Percentiles rank a stretch among this genome's conserved stretches.
These are phyloP conservation scores for Vesta saturnalis DNA, from an alignment of 2,888 invertebrate genomes.

Conservation along the genomic window DNA sequence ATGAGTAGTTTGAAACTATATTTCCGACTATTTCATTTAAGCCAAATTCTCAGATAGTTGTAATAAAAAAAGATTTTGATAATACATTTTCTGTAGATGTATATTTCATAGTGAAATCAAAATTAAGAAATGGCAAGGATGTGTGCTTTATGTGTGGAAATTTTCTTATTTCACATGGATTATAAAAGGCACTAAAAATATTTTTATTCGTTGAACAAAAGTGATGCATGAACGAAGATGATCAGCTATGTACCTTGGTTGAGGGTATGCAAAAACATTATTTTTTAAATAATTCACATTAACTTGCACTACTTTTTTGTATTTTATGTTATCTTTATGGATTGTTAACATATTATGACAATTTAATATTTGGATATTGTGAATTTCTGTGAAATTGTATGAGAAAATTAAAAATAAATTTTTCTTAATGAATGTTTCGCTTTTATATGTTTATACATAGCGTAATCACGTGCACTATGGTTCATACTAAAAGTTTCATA, in stretches of 20 bases:
- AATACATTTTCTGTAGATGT: slow-evolving; percentile 17
- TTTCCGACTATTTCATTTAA: slow-evolving; percentile 2
- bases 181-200: background rate
- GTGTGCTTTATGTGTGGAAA: background rate
- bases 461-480: no score
- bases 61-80: background rate
- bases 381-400: slow-evolving; percentile 1
- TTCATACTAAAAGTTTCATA: no score
- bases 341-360: slow-evolving; percentile 13
- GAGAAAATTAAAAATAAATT: slow-evolving; percentile 9
- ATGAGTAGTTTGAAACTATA: background rate
- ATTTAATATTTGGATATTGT: slow-evolving; percentile 11
- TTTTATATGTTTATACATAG: no score
- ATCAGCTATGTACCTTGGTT: background rate
- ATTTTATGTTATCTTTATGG: background rate
- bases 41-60: background rate
- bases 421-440: no score
- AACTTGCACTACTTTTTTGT: background rate
- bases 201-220: slow-evolving; percentile 10
- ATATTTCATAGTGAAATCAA: slow-evolving; percentile 20
- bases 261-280: background rate
- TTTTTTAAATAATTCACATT: background rate
- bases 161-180: background rate
- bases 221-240: background rate
- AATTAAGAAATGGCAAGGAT: slow-evolving; percentile 6